Percentiles rank a stretch among this genome's conserved stretches.
Evolutionary conservation across 2,797 vertebrate species (phyloP).

Genomic region (Anas capensis): DNA sequence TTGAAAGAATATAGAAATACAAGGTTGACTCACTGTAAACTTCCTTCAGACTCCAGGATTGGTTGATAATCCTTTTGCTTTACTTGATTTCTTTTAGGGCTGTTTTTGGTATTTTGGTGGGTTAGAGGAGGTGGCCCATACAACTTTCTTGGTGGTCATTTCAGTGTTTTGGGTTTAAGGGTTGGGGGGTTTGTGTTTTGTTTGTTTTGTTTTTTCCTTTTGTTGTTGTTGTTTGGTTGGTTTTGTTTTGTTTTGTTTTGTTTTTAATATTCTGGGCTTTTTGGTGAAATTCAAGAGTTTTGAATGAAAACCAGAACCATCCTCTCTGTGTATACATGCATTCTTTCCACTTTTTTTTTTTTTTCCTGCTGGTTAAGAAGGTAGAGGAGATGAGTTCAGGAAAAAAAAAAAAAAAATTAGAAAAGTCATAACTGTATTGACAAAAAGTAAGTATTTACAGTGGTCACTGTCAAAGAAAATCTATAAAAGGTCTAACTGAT

Average conservation of each 20-base stretch:
- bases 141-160: not conserved
- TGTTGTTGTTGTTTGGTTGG: not conserved
- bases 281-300: not conserved
- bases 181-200: not conserved
- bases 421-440: not conserved
- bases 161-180: not conserved
- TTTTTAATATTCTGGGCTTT: not conserved
- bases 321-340: not conserved
- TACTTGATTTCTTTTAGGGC: not conserved
- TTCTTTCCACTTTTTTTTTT: not conserved
- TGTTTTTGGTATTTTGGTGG: not conserved
- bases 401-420: not conserved
- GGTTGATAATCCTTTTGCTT: not conserved
- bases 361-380: not conserved
- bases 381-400: not conserved
- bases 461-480: not conserved
- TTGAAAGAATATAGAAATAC: slow-evolving; percentile 36
- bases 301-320: not conserved
- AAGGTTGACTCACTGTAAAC: not conserved
- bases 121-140: not conserved
- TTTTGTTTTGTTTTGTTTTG: no score
- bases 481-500: not conserved
- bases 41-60: not conserved
- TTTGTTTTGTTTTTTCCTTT: not conserved
- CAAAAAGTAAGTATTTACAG: not conserved